Evolutionary conservation across 1,140 invertebrate genomes (phyloP), one percentile per base, ranked within the genome.

Genomic region (Papilio dardanus): DNA sequence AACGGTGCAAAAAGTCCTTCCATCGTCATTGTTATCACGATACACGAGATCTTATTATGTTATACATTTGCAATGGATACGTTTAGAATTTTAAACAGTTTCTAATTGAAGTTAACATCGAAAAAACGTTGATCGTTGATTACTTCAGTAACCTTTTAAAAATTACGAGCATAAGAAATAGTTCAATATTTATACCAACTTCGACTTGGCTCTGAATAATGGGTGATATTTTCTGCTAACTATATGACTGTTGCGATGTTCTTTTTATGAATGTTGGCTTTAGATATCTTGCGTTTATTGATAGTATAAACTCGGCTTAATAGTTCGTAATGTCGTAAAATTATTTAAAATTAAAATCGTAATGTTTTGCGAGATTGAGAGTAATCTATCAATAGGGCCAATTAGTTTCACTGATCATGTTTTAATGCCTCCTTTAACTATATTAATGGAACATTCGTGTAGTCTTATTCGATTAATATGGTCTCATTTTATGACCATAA

Each of bases 381-480:
- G 50, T 54, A 24, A 54, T 54, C 50, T 24, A 54, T 54, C 50
- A 54, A 10, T 54, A 21, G 19, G 8, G 19, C 21, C 50, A 54
- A 3, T 21, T 7, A 3, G 2, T 19, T 24, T 54, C 50, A 10
- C 10, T 24, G 50, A 2, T 5, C 0, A 62, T 28, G 21, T 24
- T 62, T 62, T 62, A 21, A 54, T 62, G 10, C 16, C 4, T 3
- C 54, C 50, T 62, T 62, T 62, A 4, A 30, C 3, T 62, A 28
- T 24, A 62, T 50, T 50, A 50, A 50, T 50, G 46, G n/a, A 50
- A 50, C 12, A 62, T 30, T 62, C 12, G 21, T 62, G 54, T 62
- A 30, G 10, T 62, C 2, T 3, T 3, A 28, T 30, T 19, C 8
- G 5, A 14, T 30, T 30, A 21, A 7, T 21, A 21, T 50, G 54